Percentiles rank a stretch among this genome's conserved stretches.
Conservation (phyloP, 2,888 invertebrate genomes). For the Gerris lacustris region DNA sequence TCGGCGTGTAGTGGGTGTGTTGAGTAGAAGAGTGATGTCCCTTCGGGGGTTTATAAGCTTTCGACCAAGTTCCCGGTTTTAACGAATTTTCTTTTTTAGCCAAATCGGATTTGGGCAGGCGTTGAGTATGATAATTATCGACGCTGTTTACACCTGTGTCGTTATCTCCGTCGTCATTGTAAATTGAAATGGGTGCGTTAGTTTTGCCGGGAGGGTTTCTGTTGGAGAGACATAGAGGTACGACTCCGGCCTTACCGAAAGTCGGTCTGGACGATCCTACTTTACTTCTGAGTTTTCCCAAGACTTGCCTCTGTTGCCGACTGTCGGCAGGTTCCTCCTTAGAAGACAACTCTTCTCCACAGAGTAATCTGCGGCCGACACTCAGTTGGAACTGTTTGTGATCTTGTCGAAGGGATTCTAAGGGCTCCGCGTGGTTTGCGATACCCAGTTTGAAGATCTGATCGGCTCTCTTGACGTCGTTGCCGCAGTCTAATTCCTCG, state of each 20-base stretch:
- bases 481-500: conserved; percentile 66
- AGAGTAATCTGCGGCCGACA: conserved; percentile 53
- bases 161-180: conserved; percentile 37
- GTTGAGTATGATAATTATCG: neutral
- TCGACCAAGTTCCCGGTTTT: conserved; percentile 56
- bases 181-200: conserved; percentile 45
- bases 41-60: conserved; percentile 19
- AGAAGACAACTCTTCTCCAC: conserved; percentile 46
- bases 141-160: neutral
- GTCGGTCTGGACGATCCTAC: conserved; percentile 43
- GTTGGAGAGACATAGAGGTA: conserved; percentile 34
- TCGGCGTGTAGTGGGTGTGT: neutral
- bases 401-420: conserved; percentile 21
- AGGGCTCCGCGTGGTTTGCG: conserved; percentile 47
- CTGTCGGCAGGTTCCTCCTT: neutral
- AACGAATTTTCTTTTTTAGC: conserved; percentile 55
- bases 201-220: conserved; percentile 34
- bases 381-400: conserved; percentile 54
- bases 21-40: neutral
- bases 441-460: conserved; percentile 67
- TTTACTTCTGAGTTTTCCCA: conserved; percentile 44
- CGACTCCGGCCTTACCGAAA: conserved; percentile 35
- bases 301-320: conserved; percentile 46
- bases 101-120: conserved; percentile 40
- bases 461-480: conserved; percentile 72